Conservation (phyloP, 2,113 vertebrate species). For the Orthonyx spaldingii region DNA sequence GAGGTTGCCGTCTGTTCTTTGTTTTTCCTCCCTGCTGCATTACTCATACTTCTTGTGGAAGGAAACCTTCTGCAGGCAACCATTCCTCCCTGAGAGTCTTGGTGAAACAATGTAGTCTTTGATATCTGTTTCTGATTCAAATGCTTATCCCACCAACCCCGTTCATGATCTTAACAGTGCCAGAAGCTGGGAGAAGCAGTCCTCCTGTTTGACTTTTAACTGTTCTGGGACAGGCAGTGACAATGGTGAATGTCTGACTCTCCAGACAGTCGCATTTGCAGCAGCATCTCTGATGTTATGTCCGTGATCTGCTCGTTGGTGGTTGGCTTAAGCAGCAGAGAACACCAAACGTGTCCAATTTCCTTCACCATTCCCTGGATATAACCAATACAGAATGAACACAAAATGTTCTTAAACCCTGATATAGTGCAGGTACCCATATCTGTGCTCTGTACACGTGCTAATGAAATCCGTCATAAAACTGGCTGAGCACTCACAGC, state of each 20-base stretch:
- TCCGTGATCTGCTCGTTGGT: background rate
- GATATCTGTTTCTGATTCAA: background rate
- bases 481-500: background rate
- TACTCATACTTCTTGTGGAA: slow-evolving; percentile 19
- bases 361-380: background rate
- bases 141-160: background rate
- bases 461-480: background rate
- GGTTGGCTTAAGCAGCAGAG: background rate
- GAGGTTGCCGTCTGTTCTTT: slow-evolving; percentile 20
- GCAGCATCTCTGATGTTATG: background rate
- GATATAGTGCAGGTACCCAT: accelerated
- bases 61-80: background rate
- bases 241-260: background rate
- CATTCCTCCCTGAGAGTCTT: background rate
- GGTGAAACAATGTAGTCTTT: background rate
- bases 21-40: slow-evolving; percentile 8
- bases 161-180: background rate
- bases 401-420: background rate
- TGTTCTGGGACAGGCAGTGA: background rate
- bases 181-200: background rate
- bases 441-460: accelerated
- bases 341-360: accelerated
- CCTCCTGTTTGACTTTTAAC: background rate
- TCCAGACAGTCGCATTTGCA: background rate
- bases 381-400: accelerated